A percentile compares a stretch with the other conserved stretches of the same genome.
Evolutionary conservation across 2,113 vertebrate genomes (phyloP).

Genomic region (Bostrychus sinensis): DNA sequence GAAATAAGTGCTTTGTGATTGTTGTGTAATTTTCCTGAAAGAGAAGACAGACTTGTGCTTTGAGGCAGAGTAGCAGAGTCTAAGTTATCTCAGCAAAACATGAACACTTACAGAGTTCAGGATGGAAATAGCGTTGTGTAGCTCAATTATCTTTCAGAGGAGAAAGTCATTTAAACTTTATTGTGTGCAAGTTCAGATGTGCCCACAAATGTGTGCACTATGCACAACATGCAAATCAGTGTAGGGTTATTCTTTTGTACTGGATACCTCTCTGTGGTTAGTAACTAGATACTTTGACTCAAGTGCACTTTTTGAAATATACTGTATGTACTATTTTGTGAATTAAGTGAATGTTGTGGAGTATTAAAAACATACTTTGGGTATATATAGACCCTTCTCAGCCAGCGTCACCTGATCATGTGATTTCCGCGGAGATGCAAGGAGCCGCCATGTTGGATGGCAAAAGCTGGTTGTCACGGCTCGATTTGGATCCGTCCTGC

Average conservation of each 20-base stretch:
- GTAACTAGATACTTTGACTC: too few relatives aligned
- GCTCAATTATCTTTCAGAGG: constrained; percentile 26
- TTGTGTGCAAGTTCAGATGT: constrained; percentile 5
- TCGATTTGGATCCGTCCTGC: too few relatives aligned
- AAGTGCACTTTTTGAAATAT: too few relatives aligned
- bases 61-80: constrained; percentile 21
- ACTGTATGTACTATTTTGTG: too few relatives aligned
- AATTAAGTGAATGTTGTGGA: too few relatives aligned
- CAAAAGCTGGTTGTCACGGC: too few relatives aligned
- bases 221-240: constrained; percentile 21
- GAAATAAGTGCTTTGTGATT: constrained; percentile 47
- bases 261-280: too few relatives aligned
- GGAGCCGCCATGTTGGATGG: too few relatives aligned
- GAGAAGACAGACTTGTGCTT: constrained; percentile 24
- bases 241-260: constrained; percentile 15
- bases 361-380: too few relatives aligned
- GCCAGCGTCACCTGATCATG: too few relatives aligned
- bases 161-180: constrained; percentile 7
- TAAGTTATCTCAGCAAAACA: constrained; percentile 23
- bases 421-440: too few relatives aligned
- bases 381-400: too few relatives aligned
- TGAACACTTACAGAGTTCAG: background rate
- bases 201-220: constrained; percentile 11
- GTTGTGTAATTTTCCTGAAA: constrained; percentile 46
- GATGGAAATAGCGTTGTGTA: constrained; percentile 11